phyloP scores from a whole-genome alignment of 2,113 vertebrate species.

The Cricetomys ansorgei region DNA sequence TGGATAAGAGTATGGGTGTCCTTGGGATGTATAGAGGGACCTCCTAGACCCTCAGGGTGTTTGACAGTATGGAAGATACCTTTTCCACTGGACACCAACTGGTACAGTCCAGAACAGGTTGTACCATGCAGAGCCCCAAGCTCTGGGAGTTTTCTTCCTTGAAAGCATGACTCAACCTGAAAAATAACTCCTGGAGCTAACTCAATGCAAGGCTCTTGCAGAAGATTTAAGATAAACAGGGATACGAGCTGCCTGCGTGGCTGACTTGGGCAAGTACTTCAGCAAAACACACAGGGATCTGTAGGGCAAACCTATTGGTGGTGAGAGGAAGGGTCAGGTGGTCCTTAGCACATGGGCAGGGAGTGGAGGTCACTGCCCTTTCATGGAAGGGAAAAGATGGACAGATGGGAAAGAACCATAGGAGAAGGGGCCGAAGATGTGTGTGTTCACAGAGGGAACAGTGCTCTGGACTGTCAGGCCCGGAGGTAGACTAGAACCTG shows the following conservation, averaged over 20 bases:
- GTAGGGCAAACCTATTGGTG: background rate
- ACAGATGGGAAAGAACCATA: background rate
- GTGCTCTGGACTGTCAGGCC: background rate
- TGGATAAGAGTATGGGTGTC: background rate
- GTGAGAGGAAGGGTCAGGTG: background rate
- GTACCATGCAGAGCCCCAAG: background rate
- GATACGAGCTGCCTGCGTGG: background rate
- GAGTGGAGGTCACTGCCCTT: background rate
- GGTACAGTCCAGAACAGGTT: background rate
- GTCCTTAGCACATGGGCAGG: background rate
- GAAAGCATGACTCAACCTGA: background rate
- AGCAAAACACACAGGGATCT: too few relatives aligned
- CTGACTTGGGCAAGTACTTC: background rate
- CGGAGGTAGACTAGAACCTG: accelerated
- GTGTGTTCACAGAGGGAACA: accelerated
- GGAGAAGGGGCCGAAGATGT: accelerated
- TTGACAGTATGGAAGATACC: background rate
- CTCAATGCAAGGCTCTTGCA: accelerated
- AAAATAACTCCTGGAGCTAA: background rate
- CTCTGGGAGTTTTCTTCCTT: background rate
- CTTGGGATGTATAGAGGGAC: background rate
- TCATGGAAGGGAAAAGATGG: background rate
- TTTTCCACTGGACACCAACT: background rate
- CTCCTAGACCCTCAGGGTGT: background rate
- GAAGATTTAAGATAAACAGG: background rate